These are phyloP conservation scores for Fragum sueziense DNA, from an alignment of 2,888 invertebrate genomes.

Conservation along the genomic window DNA sequence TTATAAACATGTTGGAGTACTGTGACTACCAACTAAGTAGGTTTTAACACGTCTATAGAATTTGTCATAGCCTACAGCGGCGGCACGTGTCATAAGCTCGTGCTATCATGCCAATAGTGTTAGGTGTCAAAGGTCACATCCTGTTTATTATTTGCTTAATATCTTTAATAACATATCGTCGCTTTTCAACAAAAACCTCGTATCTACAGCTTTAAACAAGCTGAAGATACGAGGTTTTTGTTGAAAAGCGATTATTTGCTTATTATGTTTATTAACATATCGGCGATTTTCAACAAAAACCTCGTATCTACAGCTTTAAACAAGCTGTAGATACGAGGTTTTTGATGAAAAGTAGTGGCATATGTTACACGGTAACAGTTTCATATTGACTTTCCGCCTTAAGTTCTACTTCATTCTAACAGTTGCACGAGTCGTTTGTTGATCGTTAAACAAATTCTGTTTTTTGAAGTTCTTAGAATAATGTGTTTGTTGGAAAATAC, in stretches of 20 bases:
- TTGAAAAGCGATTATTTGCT: background rate
- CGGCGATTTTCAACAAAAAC: background rate
- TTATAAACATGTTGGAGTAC: too few relatives aligned
- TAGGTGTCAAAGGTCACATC: conserved; percentile 1
- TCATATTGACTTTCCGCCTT: too few relatives aligned
- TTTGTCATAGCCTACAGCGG: background rate
- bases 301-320: background rate
- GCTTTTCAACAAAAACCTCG: background rate
- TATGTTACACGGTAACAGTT: too few relatives aligned
- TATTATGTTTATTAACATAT: background rate
- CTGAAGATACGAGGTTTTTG: background rate
- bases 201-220: background rate
- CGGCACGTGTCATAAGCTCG: background rate
- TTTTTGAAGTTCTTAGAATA: too few relatives aligned
- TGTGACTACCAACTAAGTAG: background rate
- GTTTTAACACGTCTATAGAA: background rate
- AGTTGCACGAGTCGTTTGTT: too few relatives aligned
- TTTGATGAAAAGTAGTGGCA: too few relatives aligned
- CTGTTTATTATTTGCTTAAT: background rate
- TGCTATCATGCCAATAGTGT: conserved; percentile 5
- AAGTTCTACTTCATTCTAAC: too few relatives aligned
- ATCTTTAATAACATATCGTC: background rate
- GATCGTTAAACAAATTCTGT: too few relatives aligned
- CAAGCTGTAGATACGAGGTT: background rate
- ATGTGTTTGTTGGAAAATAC: too few relatives aligned